A percentile compares a stretch with the other conserved stretches of the same genome.
Conservation (phyloP, 2,113 vertebrate species). For the Hemiprocne comata region DNA sequence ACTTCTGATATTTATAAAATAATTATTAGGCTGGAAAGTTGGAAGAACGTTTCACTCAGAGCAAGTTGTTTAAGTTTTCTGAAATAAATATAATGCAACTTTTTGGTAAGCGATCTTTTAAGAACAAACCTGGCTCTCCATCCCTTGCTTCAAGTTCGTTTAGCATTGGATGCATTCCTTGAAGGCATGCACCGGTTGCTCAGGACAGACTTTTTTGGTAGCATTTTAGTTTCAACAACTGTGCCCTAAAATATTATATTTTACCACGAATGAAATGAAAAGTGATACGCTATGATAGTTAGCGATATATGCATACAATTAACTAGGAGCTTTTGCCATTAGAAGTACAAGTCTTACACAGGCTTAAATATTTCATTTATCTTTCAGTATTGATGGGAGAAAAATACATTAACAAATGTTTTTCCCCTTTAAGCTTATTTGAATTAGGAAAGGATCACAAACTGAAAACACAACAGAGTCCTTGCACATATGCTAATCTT, state of each 20-base stretch:
- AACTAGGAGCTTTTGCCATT: neutral
- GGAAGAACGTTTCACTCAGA: constrained; percentile 2
- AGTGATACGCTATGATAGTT: neutral
- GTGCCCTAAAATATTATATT: neutral
- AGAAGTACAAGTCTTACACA: neutral
- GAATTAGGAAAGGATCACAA: neutral
- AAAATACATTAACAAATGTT: neutral
- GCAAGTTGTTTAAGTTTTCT: neutral
- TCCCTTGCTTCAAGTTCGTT: neutral
- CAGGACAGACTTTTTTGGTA: neutral
- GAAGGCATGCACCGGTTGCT: neutral
- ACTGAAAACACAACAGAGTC: neutral
- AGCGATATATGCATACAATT: neutral
- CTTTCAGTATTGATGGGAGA: neutral
- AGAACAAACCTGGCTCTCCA: neutral
- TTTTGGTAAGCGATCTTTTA: neutral
- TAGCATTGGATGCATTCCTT: neutral
- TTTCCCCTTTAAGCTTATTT: neutral
- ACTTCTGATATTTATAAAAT: constrained; percentile 71
- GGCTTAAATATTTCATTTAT: neutral
- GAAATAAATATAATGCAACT: constrained; percentile 1
- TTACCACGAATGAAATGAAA: neutral
- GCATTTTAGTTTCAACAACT: neutral
- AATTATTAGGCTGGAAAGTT: constrained; percentile 64
- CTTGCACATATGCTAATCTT: neutral